A percentile compares a stretch with the other conserved stretches of the same genome.
Conservation (phyloP, 2,113 vertebrate genomes). For the Eira barbara region DNA sequence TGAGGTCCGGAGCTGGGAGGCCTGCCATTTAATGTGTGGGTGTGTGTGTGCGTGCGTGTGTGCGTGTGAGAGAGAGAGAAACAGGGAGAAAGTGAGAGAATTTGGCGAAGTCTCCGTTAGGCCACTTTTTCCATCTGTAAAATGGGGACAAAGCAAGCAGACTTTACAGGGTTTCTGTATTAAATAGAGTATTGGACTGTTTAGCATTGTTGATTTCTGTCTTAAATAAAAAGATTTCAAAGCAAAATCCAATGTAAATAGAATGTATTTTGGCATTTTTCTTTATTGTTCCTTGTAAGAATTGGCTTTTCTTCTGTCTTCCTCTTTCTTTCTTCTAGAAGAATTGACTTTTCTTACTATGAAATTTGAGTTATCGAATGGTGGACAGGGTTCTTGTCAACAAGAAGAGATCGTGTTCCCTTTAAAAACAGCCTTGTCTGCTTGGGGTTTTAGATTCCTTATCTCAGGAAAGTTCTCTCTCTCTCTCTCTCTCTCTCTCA, state of each 20-base stretch:
- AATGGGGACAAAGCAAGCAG: background rate
- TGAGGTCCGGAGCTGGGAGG: background rate
- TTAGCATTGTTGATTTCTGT: constrained; percentile 1
- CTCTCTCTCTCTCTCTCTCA: too few relatives aligned
- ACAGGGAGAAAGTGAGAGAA: too few relatives aligned
- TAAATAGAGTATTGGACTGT: background rate
- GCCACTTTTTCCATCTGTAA: background rate
- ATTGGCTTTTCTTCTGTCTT: background rate
- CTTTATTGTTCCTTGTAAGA: background rate
- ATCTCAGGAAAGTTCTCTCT: background rate
- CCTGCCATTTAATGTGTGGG: background rate
- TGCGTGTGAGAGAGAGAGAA: background rate
- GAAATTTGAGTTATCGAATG: background rate
- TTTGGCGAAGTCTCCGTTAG: background rate
- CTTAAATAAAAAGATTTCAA: background rate
- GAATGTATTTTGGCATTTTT: background rate
- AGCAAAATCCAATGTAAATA: background rate
- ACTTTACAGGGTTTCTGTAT: background rate
- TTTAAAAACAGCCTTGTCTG: constrained; percentile 2
- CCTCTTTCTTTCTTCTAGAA: background rate
- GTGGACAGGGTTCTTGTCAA: background rate
- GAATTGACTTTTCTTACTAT: background rate
- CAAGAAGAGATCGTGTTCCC: background rate
- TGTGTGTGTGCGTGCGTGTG: background rate
- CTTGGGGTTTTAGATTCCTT: background rate